Base-by-base conservation (phyloP, 2,797 vertebrate species). In the Clarias platycephalus region DNA sequence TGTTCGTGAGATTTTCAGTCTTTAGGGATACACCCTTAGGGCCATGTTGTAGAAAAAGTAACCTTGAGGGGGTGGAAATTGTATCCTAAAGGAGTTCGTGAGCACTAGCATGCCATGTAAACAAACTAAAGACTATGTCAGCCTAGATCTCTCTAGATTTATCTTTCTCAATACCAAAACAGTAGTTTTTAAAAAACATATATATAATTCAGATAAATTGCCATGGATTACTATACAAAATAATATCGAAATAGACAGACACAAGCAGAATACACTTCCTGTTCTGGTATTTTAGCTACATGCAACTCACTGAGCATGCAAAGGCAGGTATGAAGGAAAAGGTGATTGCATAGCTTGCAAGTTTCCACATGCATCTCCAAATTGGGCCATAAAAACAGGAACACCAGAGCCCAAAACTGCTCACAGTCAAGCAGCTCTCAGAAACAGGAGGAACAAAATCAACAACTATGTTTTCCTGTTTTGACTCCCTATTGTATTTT, bases 291-390 rank as follows among this genome's bases (percentile, higher is more conserved):
- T 86, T 72, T 80, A 22, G 49, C 49, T 80, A 80, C 9, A 55
- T 76, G 37, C n/a, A 80, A 31, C 83, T 58, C 13, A 26, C 31
- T 78, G 55, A 85, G 91, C 95, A 85, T 94, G 95, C 92, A 88
- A 88, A 88, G 91, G 91, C 95, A 93, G 72, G 95, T 83, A 86
- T 68, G 24, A 55, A 80, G 86, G 82, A 82, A 85, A 28, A 85
- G 80, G 84, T 87, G 58, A 66, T 89, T 91, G 90, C 93, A 95
- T 94, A 93, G 88, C 90, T 92, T 82, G 88, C 95, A 95, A 91
- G 95, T 93, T 91, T 85, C 8, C 88, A 89, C 95, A 91, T 90
- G 95, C 90, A 84, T 80, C 57, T n/a, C 57, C 49, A 89, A 86
- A 90, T 90, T 90, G 72, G 89, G 90, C 87, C 88, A 92, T 77